These are phyloP conservation scores for Platorchestia sp. DNA, from an alignment of 1,140 invertebrate species.

Conservation along the genomic window DNA sequence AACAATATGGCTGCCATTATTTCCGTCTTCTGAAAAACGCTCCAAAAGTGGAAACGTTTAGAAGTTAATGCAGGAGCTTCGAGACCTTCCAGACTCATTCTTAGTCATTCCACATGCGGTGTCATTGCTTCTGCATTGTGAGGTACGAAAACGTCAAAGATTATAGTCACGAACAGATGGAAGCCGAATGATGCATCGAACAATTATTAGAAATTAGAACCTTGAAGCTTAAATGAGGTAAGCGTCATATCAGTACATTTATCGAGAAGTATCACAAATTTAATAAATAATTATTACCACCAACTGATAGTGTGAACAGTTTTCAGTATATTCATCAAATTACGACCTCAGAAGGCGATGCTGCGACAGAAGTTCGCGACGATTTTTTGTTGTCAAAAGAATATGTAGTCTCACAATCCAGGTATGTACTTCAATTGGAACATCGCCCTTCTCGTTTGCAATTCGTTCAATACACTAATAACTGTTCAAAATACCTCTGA, in stretches of 20 bases:
- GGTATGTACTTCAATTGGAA: no score
- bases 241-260: background rate
- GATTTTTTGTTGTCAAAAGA: no score
- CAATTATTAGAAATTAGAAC: background rate
- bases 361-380: no score
- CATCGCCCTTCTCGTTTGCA: no score
- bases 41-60: conserved; percentile 16
- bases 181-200: background rate
- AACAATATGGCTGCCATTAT: conserved; percentile 48
- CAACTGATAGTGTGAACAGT: no score
- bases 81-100: background rate
- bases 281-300: no score
- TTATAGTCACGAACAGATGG: background rate
- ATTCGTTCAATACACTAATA: no score
- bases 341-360: no score
- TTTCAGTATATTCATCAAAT: no score
- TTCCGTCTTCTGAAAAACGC: conserved; percentile 1
- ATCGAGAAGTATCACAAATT: background rate
- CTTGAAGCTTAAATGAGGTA: background rate
- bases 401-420: no score
- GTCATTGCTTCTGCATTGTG: background rate
- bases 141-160: background rate
- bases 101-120: background rate
- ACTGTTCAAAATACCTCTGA: no score
- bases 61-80: background rate